phyloP scores from a whole-genome alignment of 1,140 invertebrate species.

The Cyclina sinensis region DNA sequence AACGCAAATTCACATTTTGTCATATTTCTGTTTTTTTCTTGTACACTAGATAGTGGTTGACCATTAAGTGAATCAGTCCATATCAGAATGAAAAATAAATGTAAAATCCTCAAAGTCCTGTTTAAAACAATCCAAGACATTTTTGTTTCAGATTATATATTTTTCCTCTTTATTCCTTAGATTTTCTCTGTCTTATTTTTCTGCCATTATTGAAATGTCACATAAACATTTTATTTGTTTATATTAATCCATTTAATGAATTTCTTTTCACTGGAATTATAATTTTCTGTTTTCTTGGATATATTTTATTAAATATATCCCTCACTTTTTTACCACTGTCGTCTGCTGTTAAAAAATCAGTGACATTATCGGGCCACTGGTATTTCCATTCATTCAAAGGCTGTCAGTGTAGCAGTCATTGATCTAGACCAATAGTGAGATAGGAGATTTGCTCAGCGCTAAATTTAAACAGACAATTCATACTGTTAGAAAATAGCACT shows the following conservation, averaged over 20 bases:
- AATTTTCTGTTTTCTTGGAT: too few species aligned
- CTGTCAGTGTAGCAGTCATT: background rate
- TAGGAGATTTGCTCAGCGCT: conserved; percentile 33
- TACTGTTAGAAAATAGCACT: background rate
- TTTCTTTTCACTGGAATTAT: too few species aligned
- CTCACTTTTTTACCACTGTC: background rate
- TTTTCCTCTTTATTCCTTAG: too few species aligned
- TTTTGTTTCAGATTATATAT: background rate
- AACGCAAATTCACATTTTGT: background rate
- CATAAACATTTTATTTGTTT: background rate
- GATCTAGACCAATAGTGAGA: background rate
- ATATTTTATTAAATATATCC: too few species aligned
- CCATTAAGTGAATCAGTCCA: conserved; percentile 5
- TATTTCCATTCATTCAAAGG: background rate
- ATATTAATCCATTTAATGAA: too few species aligned
- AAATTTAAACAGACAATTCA: conserved; percentile 38
- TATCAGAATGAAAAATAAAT: background rate
- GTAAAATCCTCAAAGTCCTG: background rate
- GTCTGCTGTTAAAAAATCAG: background rate
- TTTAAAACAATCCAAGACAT: background rate
- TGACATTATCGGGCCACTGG: background rate
- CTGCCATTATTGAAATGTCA: background rate
- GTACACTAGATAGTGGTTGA: background rate
- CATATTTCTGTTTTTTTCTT: background rate
- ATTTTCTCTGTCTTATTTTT: too few species aligned